Percentiles rank a stretch among this genome's conserved stretches.
These are phyloP conservation scores for Seriola rivoliana DNA, from an alignment of 2,113 vertebrate genomes.

Conservation along the genomic window DNA sequence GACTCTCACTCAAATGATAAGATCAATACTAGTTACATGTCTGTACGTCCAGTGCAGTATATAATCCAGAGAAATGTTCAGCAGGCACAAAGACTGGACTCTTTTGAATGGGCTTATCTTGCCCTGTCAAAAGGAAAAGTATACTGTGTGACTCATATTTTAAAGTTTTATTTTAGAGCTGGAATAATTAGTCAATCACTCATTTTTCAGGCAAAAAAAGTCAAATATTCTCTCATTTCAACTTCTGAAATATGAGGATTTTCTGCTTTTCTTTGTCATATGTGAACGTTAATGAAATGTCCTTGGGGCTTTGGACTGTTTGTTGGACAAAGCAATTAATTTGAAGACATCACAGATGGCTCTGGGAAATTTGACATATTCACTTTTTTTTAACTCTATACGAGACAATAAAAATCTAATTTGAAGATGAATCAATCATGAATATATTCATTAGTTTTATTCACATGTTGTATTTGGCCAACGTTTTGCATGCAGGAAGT, in stretches of 20 bases:
- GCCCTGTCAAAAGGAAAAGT: background rate
- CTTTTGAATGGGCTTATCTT: background rate
- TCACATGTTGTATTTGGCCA: too few species aligned
- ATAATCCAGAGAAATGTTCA: constrained; percentile 16
- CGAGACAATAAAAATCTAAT: too few species aligned
- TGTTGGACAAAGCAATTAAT: background rate
- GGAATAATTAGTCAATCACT: background rate
- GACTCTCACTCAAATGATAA: constrained; percentile 14
- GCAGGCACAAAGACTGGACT: constrained; percentile 5
- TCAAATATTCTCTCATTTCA: background rate
- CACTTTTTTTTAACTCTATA: too few species aligned
- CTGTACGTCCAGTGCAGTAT: background rate
- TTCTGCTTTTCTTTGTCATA: background rate
- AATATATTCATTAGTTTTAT: too few species aligned
- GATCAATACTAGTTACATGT: constrained; percentile 17
- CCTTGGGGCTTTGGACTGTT: background rate
- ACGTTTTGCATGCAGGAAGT: too few species aligned
- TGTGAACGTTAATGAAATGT: background rate
- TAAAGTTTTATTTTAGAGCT: too few species aligned
- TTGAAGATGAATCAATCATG: too few species aligned
- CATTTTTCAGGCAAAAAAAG: too few species aligned
- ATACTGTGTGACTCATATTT: background rate
- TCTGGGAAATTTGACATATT: background rate
- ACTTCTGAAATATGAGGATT: background rate
- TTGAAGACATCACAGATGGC: background rate